Evolutionary conservation across 2,113 vertebrate species (phyloP), one percentile per base, ranked within the genome.

Genomic region (Ginglymostoma cirratum): DNA sequence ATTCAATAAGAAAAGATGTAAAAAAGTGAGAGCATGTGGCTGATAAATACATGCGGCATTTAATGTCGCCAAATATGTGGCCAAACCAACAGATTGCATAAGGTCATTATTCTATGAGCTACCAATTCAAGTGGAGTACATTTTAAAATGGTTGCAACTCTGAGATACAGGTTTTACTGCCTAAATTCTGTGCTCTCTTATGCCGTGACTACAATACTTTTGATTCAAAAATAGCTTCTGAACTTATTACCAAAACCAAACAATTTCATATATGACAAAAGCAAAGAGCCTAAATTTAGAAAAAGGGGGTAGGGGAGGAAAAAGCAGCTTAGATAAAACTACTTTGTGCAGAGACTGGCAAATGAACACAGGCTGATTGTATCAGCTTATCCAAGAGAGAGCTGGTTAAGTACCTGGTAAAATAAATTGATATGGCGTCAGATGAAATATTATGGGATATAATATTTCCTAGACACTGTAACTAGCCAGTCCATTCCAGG

Each of bases 401-500:
- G n/a, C 65, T 67, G 30, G 61, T 45, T 93, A 93, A 93, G 61
- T 66, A 93, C 61, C 61, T 93, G 34, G 34, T 93, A 17, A 92
- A 92, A 92, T 6, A 90, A 61, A 65, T 65, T 65, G 87, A 92
- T 65, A 65, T 30, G n/a, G 87, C 10, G 52, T 92, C 30, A 92
- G 21, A 15, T n/a, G 55, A 61, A 92, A 34, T 92, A 92, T 92
- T 92, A 19, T 61, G 76, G 12, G 87, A 92, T 92, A 92, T 92
- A 30, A 92, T 92, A 92, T 34, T 90, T 90, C 87, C 52, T 30
- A 17, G 14, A 61, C 55, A 17, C 30, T 65, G 30, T 15, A 55
- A 34, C 27, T 4, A 92, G 55, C 15, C 52, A 65, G 30, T n/a
- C 52, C 87, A 65, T 92, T 92, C 52, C 30, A 61, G 87, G 52